Evolutionary conservation across 2,888 invertebrate genomes (phyloP).

Genomic region (Philopedon plagiatum): DNA sequence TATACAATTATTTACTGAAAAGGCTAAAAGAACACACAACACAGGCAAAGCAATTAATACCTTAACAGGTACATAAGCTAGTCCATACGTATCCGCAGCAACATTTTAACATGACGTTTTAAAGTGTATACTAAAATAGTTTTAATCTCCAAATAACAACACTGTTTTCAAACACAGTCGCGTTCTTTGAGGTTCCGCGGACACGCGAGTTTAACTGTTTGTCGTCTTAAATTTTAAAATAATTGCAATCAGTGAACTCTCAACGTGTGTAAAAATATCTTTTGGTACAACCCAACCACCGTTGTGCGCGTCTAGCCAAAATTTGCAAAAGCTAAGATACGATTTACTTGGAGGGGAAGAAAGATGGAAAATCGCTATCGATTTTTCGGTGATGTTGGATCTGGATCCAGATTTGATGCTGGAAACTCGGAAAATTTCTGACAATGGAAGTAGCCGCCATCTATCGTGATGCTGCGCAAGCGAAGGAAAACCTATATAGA

Average conservation of each 20-base stretch:
- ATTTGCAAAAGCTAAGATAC: conserved; percentile 33
- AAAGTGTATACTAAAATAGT: conserved; percentile 15
- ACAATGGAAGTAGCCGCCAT: neutral
- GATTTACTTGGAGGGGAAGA: conserved; percentile 24
- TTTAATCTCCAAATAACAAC: conserved; percentile 5
- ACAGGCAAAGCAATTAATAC: conserved; percentile 11
- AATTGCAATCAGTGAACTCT: conserved; percentile 37
- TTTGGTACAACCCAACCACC: conserved; percentile 64
- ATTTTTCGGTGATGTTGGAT: conserved; percentile 35
- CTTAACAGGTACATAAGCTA: conserved; percentile 25
- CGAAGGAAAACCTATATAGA: neutral
- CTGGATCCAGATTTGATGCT: conserved; percentile 48
- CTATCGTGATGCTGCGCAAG: neutral
- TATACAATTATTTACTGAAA: neutral
- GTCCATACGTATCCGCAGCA: conserved; percentile 33
- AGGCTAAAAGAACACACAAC: neutral
- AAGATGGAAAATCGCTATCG: conserved; percentile 41
- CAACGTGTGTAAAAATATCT: conserved; percentile 64
- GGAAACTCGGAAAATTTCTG: conserved; percentile 25
- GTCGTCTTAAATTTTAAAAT: conserved; percentile 24
- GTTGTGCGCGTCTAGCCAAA: conserved; percentile 62
- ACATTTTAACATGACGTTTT: conserved; percentile 22
- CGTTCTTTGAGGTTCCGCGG: neutral
- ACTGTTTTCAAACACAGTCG: conserved; percentile 29
- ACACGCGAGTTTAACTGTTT: conserved; percentile 3